Base-by-base conservation (phyloP, 2,797 vertebrate species). In the Mycteria americana region DNA sequence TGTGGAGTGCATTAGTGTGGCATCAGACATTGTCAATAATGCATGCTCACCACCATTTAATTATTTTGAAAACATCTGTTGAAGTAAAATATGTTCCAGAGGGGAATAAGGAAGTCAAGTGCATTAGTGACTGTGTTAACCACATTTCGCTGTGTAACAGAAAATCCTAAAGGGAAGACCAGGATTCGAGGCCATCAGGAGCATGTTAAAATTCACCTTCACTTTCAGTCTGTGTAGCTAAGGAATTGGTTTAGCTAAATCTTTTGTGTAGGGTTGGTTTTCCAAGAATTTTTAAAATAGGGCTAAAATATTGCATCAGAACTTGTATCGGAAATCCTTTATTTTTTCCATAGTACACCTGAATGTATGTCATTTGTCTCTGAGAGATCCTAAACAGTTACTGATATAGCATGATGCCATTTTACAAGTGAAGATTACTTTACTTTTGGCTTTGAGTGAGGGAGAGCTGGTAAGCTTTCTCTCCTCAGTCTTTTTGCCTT, bases 31-130 rank as follows among this genome's bases (percentile, higher is more conserved):
- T 97, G 97, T 98, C 97, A 98, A 96, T 98, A 97, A 98, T 98
- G 97, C 95, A 97, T 97, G 96, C 65, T 94, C 80, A 94, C 93
- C 83, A 94, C 79, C 97, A 97, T 98, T 97, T 98, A 97, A 97
- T 98, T 98, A 98, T 97, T 98, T 97, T 96, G 97, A 97, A 98
- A 98, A 97, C 97, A 97, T 97, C 98, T 98, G 98, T 97, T 97
- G 96, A 97, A 97, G 97, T 92, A 95, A 97, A 97, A 97, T 97
- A 97, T 77, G 80, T 95, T 97, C 92, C 92, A 95, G 93, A 97
- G 93, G 95, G 94, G 96, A 97, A 97, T 97, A 92, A 92, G 88
- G 78, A 97, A 97, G 95, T 96, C 88, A 95, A 94, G 92, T 85
- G 87, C 91, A 95, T 97, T 95, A 94, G 92, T 84, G 89, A 64